These are phyloP conservation scores for Coelinius sp. DNA, from an alignment of 2,888 invertebrate species.

Conservation along the genomic window DNA sequence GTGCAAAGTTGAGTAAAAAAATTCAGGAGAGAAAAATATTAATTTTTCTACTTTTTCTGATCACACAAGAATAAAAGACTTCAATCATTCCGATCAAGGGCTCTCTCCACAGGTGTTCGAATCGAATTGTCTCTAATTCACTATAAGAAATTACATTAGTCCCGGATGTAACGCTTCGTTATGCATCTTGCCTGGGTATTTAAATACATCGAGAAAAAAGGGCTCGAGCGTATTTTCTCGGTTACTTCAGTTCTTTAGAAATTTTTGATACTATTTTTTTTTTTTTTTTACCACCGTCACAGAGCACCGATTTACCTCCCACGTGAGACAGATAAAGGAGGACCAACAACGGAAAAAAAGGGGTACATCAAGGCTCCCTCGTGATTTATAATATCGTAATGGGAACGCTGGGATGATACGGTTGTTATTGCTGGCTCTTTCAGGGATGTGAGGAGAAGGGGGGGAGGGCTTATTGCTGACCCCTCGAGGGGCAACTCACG, in stretches of 20 bases:
- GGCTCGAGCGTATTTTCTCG: not conserved
- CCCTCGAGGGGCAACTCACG: constrained; percentile 6
- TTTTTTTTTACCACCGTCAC: not conserved
- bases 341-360: not conserved
- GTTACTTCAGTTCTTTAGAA: not conserved
- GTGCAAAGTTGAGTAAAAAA: not conserved
- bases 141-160: constrained; percentile 34
- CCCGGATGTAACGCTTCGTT: constrained; percentile 36
- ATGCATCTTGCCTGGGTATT: constrained; percentile 5
- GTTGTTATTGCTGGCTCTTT: constrained; percentile 55
- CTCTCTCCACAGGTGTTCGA: constrained; percentile 29
- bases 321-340: constrained; percentile 9
- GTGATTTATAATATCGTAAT: constrained; percentile 68
- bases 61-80: not conserved
- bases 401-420: constrained; percentile 61
- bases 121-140: constrained; percentile 34
- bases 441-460: not conserved
- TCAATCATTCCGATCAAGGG: not conserved
- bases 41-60: not conserved
- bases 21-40: not conserved
- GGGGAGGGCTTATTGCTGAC: constrained; percentile 16
- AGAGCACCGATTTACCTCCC: constrained; percentile 7
- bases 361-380: constrained; percentile 19
- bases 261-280: constrained; percentile 7
- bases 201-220: constrained; percentile 2